phyloP scores from a whole-genome alignment of 2,113 vertebrate genomes.

The Bagarius yarrelli region DNA sequence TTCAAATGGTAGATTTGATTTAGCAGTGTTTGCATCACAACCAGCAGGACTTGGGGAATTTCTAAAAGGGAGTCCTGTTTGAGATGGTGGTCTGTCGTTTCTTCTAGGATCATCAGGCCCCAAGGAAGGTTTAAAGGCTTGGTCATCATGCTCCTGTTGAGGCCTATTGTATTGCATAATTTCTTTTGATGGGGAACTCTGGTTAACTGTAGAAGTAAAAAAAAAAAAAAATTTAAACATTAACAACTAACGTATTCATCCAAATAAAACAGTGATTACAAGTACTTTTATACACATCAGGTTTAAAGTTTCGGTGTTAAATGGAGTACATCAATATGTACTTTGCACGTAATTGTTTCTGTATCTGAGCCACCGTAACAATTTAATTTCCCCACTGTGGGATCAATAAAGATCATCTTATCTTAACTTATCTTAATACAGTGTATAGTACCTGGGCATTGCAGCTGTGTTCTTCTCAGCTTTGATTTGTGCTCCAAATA shows the following conservation, averaged over 20 bases:
- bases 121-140: constrained; percentile 64
- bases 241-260: constrained; percentile 38
- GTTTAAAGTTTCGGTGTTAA: background rate
- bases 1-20: constrained; percentile 59
- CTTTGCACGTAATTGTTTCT: no score
- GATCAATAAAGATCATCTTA: no score
- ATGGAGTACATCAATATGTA: no score
- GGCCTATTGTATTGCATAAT: constrained; percentile 69
- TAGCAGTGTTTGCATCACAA: constrained; percentile 73
- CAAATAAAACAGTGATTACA: no score
- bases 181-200: constrained; percentile 71
- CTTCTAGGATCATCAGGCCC: constrained; percentile 58
- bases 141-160: constrained; percentile 77
- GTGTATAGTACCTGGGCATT: constrained; percentile 73
- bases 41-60: constrained; percentile 68
- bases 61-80: constrained; percentile 52
- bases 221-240: background rate
- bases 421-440: no score
- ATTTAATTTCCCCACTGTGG: no score
- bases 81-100: constrained; percentile 48
- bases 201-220: constrained; percentile 64
- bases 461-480: constrained; percentile 88
- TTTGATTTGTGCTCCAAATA: constrained; percentile 96
- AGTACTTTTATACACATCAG: background rate
- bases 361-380: no score